Base-by-base conservation (phyloP, 2,888 invertebrate species). In the Coleophora flavipennella region DNA sequence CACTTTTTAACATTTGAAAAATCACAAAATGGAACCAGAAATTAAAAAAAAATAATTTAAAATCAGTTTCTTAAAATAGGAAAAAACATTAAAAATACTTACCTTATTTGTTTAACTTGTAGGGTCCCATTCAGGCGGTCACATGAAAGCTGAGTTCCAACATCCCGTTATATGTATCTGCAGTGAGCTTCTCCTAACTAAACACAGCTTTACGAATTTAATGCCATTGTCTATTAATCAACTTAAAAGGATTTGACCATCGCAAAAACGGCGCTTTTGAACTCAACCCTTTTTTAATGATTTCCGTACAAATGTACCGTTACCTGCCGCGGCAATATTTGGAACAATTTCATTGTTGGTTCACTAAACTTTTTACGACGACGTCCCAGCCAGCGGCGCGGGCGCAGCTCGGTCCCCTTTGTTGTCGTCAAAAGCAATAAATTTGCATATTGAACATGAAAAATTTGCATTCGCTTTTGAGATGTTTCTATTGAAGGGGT, bases 201-300 rank as follows among this genome's bases (percentile, higher is more conserved):
- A 70, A 78, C 65, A 73, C 62, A 31, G 20, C 20, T 48, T 35
- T 34, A 48, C 49, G 69, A 73, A 67, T 67, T 75, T 72, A 69
- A 77, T 66, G 40, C 73, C 55, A 68, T 79, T 79, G 75, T 77
- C 56, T 66, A 72, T 74, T 75, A 79, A 79, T 80, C 70, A 74
- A 70, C 62, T 63, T 73, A 77, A 77, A 76, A 62, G 72, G 72
- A 72, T 73, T 75, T 66, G 45, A 46, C 20, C 54, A 46, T 60
- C 43, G 70, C 75, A 75, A 73, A 77, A 76, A 71, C 59, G 56
- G 43, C 51, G 49, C 55, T 42, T 60, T 59, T 67, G 69, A 64
- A 55, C 49, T 41, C 51, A 77, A 78, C 78, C 77, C 78, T 77
- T 80, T 80, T 79, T 79, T 75, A 67, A 58, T 43, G 43, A 49